Percentiles rank a stretch among this genome's conserved stretches.
These are phyloP conservation scores for Phania funesta DNA, from an alignment of 2,888 invertebrate species.

Conservation along the genomic window DNA sequence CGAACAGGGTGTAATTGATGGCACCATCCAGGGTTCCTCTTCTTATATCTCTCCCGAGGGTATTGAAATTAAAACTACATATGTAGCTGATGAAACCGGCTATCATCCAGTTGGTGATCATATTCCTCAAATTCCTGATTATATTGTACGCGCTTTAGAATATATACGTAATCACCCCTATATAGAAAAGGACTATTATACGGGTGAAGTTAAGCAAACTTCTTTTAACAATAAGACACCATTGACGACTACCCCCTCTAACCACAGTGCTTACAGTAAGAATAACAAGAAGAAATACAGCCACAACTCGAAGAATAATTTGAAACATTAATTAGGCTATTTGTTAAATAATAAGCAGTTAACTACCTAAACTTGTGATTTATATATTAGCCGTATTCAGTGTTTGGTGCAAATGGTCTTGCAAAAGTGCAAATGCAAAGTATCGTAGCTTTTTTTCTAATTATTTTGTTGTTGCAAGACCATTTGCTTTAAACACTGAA, in stretches of 20 bases:
- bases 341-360: too few relatives aligned
- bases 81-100: constrained; percentile 75
- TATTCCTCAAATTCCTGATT: constrained; percentile 75
- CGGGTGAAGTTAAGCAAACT: constrained; percentile 71
- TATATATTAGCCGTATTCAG: too few relatives aligned
- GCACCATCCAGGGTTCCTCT: constrained; percentile 72
- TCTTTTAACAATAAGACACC: constrained; percentile 39
- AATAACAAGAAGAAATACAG: constrained; percentile 3
- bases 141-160: constrained; percentile 73
- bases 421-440: too few relatives aligned
- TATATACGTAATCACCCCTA: constrained; percentile 76
- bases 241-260: background rate
- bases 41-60: constrained; percentile 75
- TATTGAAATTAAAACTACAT: constrained; percentile 71
- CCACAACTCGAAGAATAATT: constrained; percentile 38
- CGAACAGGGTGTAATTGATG: constrained; percentile 72
- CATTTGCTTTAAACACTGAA: too few relatives aligned
- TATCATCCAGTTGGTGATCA: constrained; percentile 76
- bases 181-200: constrained; percentile 72
- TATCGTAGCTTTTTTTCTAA: too few relatives aligned
- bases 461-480: too few relatives aligned
- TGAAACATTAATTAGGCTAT: constrained; percentile 15
- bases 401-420: too few relatives aligned
- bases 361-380: too few relatives aligned
- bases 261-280: background rate